Conservation (phyloP, 2,113 vertebrate genomes). For the Cranoglanis bouderius region DNA sequence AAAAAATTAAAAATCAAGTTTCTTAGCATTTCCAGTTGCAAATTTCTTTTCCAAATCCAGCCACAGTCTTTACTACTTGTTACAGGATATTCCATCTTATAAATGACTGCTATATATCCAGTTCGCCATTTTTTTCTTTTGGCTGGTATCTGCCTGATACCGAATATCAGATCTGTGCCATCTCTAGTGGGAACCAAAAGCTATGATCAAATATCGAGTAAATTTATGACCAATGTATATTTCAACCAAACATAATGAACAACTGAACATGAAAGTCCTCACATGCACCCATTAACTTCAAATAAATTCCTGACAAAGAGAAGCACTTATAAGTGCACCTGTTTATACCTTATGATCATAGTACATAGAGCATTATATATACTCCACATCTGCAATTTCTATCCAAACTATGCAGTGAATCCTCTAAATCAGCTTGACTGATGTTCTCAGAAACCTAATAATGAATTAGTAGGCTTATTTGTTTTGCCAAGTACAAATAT, state of each 20-base stretch:
- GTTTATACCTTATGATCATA: not conserved
- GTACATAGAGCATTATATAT: not conserved
- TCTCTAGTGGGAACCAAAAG: not conserved
- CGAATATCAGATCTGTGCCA: not conserved
- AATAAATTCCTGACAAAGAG: not conserved
- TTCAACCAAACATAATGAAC: not conserved
- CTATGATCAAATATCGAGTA: not conserved
- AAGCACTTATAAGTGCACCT: not conserved
- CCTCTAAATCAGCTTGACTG: not conserved
- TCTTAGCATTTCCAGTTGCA: too few relatives aligned
- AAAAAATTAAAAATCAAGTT: too few relatives aligned
- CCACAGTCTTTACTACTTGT: not conserved
- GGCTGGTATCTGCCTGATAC: not conserved
- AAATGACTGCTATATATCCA: not conserved
- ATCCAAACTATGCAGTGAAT: conserved; percentile 2
- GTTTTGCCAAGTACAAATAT: too few relatives aligned
- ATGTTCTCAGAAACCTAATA: not conserved
- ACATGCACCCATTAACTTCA: not conserved
- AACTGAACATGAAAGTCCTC: not conserved
- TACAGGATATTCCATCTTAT: not conserved
- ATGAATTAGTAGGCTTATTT: not conserved
- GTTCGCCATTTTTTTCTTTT: not conserved
- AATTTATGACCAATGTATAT: not conserved
- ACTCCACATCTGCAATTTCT: not conserved
- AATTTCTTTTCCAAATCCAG: not conserved